These are phyloP conservation scores for Sisyra terminalis DNA, from an alignment of 2,888 invertebrate species.

Conservation along the genomic window DNA sequence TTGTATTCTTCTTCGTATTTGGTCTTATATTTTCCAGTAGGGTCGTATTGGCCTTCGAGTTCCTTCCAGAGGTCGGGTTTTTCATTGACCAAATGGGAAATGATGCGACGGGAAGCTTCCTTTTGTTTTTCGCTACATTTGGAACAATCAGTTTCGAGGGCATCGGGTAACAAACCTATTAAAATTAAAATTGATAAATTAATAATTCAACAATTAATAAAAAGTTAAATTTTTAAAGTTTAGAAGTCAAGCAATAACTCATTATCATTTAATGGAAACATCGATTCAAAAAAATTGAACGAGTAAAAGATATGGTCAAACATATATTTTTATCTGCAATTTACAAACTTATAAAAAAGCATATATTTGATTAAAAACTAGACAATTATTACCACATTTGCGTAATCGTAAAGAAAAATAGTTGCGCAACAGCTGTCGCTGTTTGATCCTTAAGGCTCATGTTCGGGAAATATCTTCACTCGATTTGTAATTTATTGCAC, in stretches of 20 bases:
- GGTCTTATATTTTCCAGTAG: neutral
- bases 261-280: neutral
- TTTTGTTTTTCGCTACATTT: constrained; percentile 1
- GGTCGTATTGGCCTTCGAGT: neutral
- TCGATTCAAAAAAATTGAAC: too few relatives aligned
- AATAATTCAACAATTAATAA: neutral
- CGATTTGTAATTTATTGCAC: too few relatives aligned
- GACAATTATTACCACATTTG: too few relatives aligned
- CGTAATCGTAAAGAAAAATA: too few relatives aligned
- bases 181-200: neutral
- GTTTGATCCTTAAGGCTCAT: too few relatives aligned
- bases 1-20: constrained; percentile 9
- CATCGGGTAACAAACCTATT: neutral
- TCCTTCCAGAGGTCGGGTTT: constrained; percentile 1
- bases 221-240: neutral
- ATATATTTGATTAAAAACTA: too few relatives aligned
- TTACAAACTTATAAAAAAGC: too few relatives aligned
- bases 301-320: too few relatives aligned
- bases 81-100: neutral
- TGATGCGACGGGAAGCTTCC: neutral
- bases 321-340: too few relatives aligned
- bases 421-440: too few relatives aligned
- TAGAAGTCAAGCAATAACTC: neutral
- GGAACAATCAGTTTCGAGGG: neutral
- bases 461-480: too few relatives aligned